Percentiles rank a stretch among this genome's conserved stretches.
Evolutionary conservation across 1,140 invertebrate species (phyloP).

Genomic region (Oreohelix idahoensis): DNA sequence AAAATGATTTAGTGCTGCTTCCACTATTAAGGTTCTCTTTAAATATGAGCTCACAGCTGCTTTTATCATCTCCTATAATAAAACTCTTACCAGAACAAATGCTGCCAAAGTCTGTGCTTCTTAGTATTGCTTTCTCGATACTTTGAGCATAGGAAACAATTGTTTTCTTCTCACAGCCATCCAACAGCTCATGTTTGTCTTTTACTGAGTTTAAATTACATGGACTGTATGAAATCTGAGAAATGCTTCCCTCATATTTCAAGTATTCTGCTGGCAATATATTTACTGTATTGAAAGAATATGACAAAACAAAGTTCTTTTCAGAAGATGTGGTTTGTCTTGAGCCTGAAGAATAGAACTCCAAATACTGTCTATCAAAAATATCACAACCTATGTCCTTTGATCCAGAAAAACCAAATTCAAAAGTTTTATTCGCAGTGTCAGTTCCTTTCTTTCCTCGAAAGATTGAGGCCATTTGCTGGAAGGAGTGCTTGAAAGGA

Average conservation of each 20-base stretch:
- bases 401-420: neutral
- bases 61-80: neutral
- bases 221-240: neutral
- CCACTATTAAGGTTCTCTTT: neutral
- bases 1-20: neutral
- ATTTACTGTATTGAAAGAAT: neutral
- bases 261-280: neutral
- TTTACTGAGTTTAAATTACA: neutral
- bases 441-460: neutral
- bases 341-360: too few species aligned
- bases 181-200: neutral
- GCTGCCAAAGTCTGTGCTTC: neutral
- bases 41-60: neutral
- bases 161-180: neutral
- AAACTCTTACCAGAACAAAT: neutral
- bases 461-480: neutral
- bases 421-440: neutral
- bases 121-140: neutral
- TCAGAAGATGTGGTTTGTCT: neutral
- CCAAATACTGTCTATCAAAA: neutral
- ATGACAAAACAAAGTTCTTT: neutral
- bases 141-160: neutral
- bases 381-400: neutral
- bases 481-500: constrained; percentile 37
- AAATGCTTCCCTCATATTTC: neutral